Conservation (phyloP, 1,140 invertebrate genomes). For the Megalonaias nervosa region DNA sequence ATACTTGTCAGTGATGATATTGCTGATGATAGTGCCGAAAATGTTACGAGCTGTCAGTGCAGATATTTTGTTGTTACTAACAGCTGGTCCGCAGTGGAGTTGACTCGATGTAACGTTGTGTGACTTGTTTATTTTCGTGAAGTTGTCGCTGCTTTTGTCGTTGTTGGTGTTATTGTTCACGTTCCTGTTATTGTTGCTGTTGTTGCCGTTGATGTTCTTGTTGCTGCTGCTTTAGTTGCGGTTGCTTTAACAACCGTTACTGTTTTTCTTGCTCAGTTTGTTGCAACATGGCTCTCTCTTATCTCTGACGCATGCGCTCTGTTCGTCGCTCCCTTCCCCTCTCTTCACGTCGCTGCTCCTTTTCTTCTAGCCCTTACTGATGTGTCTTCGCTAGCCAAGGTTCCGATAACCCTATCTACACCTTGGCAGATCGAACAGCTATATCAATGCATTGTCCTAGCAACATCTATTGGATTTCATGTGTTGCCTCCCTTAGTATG, state of each 20-base stretch:
- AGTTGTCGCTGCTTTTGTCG: background rate
- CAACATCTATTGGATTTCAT: too few species aligned
- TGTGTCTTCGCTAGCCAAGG: background rate
- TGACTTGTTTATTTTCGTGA: too few species aligned
- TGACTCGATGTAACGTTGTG: too few species aligned
- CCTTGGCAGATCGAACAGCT: too few species aligned
- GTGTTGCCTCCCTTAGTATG: too few species aligned
- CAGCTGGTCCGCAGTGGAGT: too few species aligned
- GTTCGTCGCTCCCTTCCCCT: background rate
- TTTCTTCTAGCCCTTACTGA: background rate
- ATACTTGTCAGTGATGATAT: too few species aligned
- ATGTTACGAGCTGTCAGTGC: too few species aligned
- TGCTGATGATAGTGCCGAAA: too few species aligned
- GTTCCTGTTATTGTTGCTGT: constrained; percentile 11
- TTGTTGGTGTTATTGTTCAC: constrained; percentile 7
- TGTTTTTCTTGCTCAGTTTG: background rate
- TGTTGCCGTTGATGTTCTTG: constrained; percentile 9
- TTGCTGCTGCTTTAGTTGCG: background rate
- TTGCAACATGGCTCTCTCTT: background rate
- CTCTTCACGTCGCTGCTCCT: background rate
- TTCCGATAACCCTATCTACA: constrained; percentile 25
- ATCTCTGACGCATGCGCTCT: background rate
- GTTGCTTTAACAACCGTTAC: background rate
- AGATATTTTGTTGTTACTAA: too few species aligned
- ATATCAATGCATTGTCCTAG: too few species aligned